Evolutionary conservation across 2,888 invertebrate species (phyloP).

Genomic region (Dryobota labecula): DNA sequence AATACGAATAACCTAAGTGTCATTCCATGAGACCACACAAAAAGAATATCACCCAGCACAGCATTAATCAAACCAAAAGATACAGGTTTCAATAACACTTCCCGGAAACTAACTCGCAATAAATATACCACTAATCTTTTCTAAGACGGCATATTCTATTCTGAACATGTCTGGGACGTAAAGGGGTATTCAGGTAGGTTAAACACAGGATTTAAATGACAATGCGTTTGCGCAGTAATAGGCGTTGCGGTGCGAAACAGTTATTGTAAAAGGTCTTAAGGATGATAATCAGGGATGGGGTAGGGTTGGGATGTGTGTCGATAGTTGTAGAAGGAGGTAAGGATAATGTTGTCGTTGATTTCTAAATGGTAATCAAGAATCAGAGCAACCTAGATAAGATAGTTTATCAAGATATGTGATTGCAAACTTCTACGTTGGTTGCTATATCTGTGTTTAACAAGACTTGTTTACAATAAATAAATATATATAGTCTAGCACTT

Average conservation of each 20-base stretch:
- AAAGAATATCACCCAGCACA: not conserved
- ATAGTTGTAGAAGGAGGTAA: conserved; percentile 27
- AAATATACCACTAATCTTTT: conserved; percentile 61
- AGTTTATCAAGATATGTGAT: no score
- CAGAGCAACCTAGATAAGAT: not conserved
- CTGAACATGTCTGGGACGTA: conserved; percentile 70
- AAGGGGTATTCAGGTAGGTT: conserved; percentile 83
- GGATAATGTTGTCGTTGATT: conserved; percentile 8
- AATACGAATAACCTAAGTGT: not conserved
- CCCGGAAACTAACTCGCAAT: conserved; percentile 64
- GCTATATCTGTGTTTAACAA: no score
- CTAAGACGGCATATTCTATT: conserved; percentile 73
- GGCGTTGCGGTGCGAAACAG: conserved; percentile 87
- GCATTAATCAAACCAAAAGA: conserved; percentile 24
- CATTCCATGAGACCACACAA: conserved; percentile 27
- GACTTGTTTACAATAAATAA: not conserved
- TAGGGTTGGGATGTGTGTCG: conserved; percentile 62
- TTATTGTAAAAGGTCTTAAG: conserved; percentile 77
- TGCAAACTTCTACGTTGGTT: no score
- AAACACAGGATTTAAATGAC: conserved; percentile 88
- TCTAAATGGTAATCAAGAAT: not conserved
- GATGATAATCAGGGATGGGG: conserved; percentile 79
- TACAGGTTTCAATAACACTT: conserved; percentile 52
- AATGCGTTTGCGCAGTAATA: conserved; percentile 84
- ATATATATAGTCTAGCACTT: not conserved